These are phyloP conservation scores for Albula glossodonta DNA, from an alignment of 2,113 vertebrate genomes.

Conservation along the genomic window DNA sequence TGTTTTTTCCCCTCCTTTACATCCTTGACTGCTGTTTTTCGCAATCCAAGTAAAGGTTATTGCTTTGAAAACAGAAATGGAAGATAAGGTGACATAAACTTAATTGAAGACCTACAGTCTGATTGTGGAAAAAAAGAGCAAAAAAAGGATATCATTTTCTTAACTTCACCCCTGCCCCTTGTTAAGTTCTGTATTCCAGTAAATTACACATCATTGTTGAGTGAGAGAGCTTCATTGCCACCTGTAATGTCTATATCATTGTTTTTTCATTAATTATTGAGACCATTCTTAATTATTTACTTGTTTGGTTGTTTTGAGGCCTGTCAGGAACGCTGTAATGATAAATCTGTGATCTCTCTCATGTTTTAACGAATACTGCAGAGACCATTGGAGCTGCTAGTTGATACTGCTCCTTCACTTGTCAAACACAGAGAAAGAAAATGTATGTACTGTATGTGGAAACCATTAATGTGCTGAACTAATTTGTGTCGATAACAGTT, in stretches of 20 bases:
- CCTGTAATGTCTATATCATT: conserved; percentile 41
- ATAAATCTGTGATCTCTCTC: conserved; percentile 43
- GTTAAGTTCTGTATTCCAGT: conserved; percentile 4
- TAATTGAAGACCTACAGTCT: conserved; percentile 36
- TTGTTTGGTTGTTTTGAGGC: conserved; percentile 46
- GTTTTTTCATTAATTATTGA: conserved; percentile 57
- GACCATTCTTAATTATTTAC: conserved; percentile 50
- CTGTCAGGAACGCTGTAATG: conserved; percentile 34
- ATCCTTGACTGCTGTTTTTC: conserved; percentile 30
- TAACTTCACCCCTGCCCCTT: conserved; percentile 29
- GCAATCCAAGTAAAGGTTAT: conserved; percentile 39
- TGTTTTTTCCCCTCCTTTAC: conserved; percentile 37
- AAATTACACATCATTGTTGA: conserved; percentile 36
- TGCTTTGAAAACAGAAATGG: conserved; percentile 44
- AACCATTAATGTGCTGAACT: conserved; percentile 13
- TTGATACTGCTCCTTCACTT: conserved; percentile 23
- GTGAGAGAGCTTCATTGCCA: conserved; percentile 35
- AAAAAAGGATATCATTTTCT: conserved; percentile 38
- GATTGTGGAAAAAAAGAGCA: conserved; percentile 43
- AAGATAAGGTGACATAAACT: conserved; percentile 40
- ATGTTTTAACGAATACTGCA: conserved; percentile 38
- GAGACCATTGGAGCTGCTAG: conserved; percentile 10
- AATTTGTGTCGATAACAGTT: not conserved
- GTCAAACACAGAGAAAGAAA: conserved; percentile 31
- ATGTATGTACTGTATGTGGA: conserved; percentile 21